Evolutionary conservation across 2,797 vertebrate genomes (phyloP).

Genomic region (Morelia viridis): DNA sequence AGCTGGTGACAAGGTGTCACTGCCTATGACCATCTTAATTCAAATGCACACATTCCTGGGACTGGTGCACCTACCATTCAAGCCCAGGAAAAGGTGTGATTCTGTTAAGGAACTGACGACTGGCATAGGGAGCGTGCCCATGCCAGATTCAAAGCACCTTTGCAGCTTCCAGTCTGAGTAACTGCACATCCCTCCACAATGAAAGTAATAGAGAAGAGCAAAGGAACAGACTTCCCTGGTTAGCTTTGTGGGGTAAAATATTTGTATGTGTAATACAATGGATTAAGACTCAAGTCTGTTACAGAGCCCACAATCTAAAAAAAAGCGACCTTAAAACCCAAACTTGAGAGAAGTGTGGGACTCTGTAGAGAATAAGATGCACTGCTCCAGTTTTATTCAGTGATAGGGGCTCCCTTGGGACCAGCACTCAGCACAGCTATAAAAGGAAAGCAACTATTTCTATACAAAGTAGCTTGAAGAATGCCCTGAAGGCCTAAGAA

Average conservation of each 20-base stretch:
- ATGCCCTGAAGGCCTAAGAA: constrained; percentile 7
- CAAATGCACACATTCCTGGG: not conserved
- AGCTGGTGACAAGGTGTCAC: not conserved
- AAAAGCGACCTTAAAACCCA: not conserved
- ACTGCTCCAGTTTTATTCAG: constrained; percentile 3
- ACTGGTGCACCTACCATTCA: not conserved
- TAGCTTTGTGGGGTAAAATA: not conserved
- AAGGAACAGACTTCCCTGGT: not conserved
- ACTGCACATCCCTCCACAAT: not conserved
- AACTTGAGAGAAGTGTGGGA: not conserved
- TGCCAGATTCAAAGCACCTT: not conserved
- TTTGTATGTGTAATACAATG: not conserved
- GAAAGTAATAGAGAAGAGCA: not conserved
- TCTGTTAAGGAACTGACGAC: not conserved
- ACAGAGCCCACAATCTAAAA: not conserved
- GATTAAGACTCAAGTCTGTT: not conserved
- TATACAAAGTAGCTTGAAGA: constrained; percentile 19
- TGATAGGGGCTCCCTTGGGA: not conserved
- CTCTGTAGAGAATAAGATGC: not conserved
- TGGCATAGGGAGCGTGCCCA: not conserved
- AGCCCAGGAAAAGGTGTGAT: not conserved
- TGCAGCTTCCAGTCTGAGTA: not conserved
- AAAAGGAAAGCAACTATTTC: constrained; percentile 15
- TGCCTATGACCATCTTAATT: not conserved
- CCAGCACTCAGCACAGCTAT: constrained; percentile 11